These are phyloP conservation scores for Natrix natrix DNA, from an alignment of 2,797 vertebrate genomes.

Conservation along the genomic window DNA sequence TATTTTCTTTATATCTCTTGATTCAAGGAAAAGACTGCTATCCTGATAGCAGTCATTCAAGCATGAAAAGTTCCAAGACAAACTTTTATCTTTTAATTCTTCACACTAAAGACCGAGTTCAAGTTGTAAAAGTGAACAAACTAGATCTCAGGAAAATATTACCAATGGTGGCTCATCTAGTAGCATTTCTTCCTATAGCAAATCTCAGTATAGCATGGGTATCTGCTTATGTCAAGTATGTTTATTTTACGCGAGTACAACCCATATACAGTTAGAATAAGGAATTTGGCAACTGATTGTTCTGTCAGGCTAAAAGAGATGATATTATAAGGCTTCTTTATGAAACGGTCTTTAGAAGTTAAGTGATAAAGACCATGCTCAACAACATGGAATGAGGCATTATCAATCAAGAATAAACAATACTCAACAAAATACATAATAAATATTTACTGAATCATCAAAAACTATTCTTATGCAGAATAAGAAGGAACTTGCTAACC, in stretches of 20 bases:
- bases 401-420: slow-evolving; percentile 53
- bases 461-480: slow-evolving; percentile 67
- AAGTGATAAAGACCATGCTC: slow-evolving; percentile 9
- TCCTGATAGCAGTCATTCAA: slow-evolving; percentile 63
- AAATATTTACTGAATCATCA: slow-evolving; percentile 52
- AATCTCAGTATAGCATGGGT: background rate
- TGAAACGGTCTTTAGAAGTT: slow-evolving; percentile 24
- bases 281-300: slow-evolving; percentile 24
- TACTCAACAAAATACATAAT: slow-evolving; percentile 51
- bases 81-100: slow-evolving; percentile 49
- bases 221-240: slow-evolving; percentile 6
- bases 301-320: slow-evolving; percentile 23
- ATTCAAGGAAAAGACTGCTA: slow-evolving; percentile 60
- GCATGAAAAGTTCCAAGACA: slow-evolving; percentile 56
- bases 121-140: slow-evolving; percentile 56
- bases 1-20: slow-evolving; percentile 23
- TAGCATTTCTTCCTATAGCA: background rate
- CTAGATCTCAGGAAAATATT: slow-evolving; percentile 46
- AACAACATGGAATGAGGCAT: slow-evolving; percentile 9
- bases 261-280: slow-evolving; percentile 15
- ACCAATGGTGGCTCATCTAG: background rate
- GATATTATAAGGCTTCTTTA: slow-evolving; percentile 25
- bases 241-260: slow-evolving; percentile 31
- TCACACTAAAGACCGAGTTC: slow-evolving; percentile 37
- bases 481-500: slow-evolving; percentile 67